Evolutionary conservation across 2,113 vertebrate species (phyloP).

Genomic region (Pygoscelis adeliae): DNA sequence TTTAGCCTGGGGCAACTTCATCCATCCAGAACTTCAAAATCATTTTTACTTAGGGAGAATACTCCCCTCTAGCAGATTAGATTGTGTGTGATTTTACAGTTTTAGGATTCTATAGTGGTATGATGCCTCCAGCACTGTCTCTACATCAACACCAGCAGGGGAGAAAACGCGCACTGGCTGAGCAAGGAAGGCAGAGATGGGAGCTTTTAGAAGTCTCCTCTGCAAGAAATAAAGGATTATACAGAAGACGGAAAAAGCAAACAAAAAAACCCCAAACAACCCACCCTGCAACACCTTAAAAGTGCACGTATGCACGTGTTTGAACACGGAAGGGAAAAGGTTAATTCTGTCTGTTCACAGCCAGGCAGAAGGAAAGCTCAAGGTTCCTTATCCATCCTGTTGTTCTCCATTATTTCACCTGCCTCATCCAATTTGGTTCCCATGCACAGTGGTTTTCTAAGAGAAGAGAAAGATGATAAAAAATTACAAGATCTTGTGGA

Average conservation of each 20-base stretch:
- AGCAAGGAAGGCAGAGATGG: neutral
- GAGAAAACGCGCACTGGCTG: neutral
- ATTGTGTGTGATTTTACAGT: neutral
- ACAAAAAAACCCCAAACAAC: neutral
- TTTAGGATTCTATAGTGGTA: neutral
- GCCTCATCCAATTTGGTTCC: neutral
- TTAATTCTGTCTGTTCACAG: neutral
- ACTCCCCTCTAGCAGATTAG: neutral
- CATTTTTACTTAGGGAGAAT: neutral
- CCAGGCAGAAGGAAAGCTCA: neutral
- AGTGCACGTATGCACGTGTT: rapidly evolving
- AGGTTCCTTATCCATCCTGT: neutral
- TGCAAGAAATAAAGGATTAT: neutral
- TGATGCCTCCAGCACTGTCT: neutral
- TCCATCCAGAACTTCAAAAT: neutral
- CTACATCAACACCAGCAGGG: neutral
- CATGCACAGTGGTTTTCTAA: neutral
- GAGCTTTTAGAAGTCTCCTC: too few relatives aligned
- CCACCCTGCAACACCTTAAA: too few relatives aligned
- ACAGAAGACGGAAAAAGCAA: too few relatives aligned
- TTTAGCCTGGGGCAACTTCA: neutral
- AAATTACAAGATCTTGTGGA: neutral
- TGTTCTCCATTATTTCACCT: neutral
- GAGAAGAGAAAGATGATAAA: neutral
- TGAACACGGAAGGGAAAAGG: neutral